phyloP scores from a whole-genome alignment of 2,888 invertebrate genomes.

The Quadroppia sp. region DNA sequence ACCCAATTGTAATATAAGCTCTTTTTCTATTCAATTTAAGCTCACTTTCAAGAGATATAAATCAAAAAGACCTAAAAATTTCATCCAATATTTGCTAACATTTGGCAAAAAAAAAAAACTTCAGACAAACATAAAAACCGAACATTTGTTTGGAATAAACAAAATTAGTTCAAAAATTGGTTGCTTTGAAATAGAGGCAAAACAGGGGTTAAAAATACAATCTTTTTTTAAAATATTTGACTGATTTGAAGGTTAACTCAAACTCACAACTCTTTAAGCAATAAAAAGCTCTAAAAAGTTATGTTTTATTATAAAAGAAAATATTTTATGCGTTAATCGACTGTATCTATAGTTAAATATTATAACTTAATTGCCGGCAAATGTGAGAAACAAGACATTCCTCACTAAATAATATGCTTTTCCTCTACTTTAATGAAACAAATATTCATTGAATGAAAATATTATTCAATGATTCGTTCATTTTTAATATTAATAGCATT shows the following conservation, averaged over 20 bases:
- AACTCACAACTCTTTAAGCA: slow-evolving; percentile 14
- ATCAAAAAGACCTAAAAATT: not conserved
- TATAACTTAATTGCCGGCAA: not conserved
- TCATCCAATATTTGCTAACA: not conserved
- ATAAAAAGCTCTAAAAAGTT: not conserved
- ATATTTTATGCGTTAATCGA: not conserved
- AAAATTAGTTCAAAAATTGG: not conserved
- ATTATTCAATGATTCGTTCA: not conserved
- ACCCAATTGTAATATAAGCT: not conserved
- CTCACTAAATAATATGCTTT: not conserved
- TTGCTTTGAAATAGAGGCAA: not conserved
- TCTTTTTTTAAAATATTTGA: not conserved
- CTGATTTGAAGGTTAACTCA: not conserved
- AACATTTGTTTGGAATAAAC: not conserved
- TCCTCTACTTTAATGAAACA: not conserved
- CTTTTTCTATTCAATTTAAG: not conserved
- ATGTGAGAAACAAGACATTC: not conserved
- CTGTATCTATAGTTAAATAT: not conserved
- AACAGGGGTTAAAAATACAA: not conserved
- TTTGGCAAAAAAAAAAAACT: not conserved
- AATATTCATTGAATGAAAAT: not conserved
- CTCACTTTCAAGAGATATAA: not conserved
- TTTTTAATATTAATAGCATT: no score
- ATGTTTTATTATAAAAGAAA: not conserved
- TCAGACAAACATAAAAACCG: not conserved